A percentile compares a stretch with the other conserved stretches of the same genome.
These are phyloP conservation scores for Whitmania pigra DNA, from an alignment of 1,140 invertebrate species.

Conservation along the genomic window DNA sequence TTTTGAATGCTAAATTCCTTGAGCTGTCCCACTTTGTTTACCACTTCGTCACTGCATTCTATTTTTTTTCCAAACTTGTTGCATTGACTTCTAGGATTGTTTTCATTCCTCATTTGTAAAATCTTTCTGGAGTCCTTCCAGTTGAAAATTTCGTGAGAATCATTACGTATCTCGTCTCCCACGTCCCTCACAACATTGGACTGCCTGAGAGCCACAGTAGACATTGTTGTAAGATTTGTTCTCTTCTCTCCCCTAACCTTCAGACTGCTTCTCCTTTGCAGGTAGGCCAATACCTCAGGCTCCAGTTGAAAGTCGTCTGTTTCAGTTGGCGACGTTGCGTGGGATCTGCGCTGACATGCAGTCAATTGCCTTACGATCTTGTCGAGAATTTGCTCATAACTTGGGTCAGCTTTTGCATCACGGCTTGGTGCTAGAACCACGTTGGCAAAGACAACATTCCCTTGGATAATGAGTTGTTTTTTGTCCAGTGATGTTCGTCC, in stretches of 20 bases:
- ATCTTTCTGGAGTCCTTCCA: slow-evolving; percentile 1
- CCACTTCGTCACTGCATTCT: neutral
- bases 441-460: neutral
- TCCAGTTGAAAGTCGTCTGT: neutral
- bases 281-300: neutral
- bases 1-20: neutral
- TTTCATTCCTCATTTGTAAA: neutral
- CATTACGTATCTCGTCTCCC: neutral
- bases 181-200: slow-evolving; percentile 3
- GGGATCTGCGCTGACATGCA: too few species aligned
- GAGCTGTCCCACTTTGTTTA: neutral
- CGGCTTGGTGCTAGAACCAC: neutral
- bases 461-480: neutral
- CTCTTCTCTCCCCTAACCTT: slow-evolving; percentile 1
- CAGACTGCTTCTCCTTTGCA: neutral
- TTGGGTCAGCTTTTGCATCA: neutral
- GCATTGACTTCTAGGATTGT: neutral
- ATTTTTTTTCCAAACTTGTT: neutral
- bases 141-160: neutral
- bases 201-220: neutral
- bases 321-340: neutral
- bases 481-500: neutral
- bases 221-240: neutral
- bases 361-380: too few species aligned
- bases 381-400: neutral